Evolutionary conservation across 2,888 invertebrate species (phyloP), one percentile per base, ranked within the genome.

Genomic region (Rhingia campestris): DNA sequence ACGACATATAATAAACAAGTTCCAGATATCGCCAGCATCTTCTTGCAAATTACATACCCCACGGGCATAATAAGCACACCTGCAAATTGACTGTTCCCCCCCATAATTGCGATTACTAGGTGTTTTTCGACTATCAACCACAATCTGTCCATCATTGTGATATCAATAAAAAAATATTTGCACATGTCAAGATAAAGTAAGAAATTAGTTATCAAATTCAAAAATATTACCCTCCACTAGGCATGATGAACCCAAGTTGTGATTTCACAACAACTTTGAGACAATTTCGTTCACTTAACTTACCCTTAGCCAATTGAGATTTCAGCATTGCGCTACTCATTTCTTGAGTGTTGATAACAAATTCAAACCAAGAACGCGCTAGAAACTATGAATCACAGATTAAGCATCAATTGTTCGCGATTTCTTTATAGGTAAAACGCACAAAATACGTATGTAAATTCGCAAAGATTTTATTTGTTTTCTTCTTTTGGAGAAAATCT

Each of bases 231-330:
- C 37, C 12, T 7, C 12, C 22, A 45, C n/a, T 4, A 22, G 4
- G n/a, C 30, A 35, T 54, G 30, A 12, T 30, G 4, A 37, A n/a
- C 9, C 6, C 30, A n/a, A 37, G 10, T 6, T 6, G 2, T 33
- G 35, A 10, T 10, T 14, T 4, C 14, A 37, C 0, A 49, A 10
- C n/a, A 10, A n/a, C 6, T n/a, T 14, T 2, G 22, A 49, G 30
- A 32, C 39, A 51, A 12, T 6, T 7, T 30, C 0, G 7, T 30
- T 35, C 3, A 47, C 39, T 10, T 9, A 12, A 87, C 88, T 88
- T 87, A 91, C 90, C 90, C 86, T 89, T 88, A 37, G 91, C 90
- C 74, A 90, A 86, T 73, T 91, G 91, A 33, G 88, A 86, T 69
- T 87, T 87, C 6, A 88, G 86, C 69, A 88, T 85, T 79, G 80